Conservation (phyloP, 2,797 vertebrate genomes). For the Premnoplex brunnescens region DNA sequence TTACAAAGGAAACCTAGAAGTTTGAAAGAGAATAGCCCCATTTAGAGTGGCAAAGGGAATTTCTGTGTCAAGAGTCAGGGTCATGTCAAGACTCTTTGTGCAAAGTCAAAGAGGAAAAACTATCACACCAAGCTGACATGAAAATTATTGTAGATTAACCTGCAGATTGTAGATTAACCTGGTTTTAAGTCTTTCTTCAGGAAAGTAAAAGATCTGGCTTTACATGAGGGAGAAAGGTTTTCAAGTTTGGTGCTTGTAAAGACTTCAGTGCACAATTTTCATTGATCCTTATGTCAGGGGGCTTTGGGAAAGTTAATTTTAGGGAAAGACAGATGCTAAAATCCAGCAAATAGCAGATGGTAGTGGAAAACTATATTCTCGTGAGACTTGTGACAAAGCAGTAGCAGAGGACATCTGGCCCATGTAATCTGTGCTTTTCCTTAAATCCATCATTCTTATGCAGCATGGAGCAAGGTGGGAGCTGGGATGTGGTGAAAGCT, state of each 20-base stretch:
- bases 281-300: neutral
- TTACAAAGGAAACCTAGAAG: neutral
- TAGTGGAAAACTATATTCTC: constrained; percentile 48
- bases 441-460: neutral
- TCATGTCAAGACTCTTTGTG: neutral
- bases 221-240: neutral
- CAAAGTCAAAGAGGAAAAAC: neutral
- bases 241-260: neutral
- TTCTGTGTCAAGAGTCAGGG: neutral
- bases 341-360: constrained; percentile 66
- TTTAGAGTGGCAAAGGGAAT: neutral
- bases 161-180: neutral
- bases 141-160: neutral
- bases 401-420: constrained; percentile 15
- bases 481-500: neutral
- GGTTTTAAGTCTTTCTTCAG: neutral
- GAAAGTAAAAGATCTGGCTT: neutral
- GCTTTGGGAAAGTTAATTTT: neutral
- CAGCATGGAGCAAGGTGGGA: neutral
- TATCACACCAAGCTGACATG: no score
- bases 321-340: constrained; percentile 54
- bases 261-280: neutral
- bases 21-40: neutral
- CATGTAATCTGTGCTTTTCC: neutral
- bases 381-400: constrained; percentile 26